phyloP scores from a whole-genome alignment of 2,797 vertebrate species.

The Lepilemur septentrionalis region DNA sequence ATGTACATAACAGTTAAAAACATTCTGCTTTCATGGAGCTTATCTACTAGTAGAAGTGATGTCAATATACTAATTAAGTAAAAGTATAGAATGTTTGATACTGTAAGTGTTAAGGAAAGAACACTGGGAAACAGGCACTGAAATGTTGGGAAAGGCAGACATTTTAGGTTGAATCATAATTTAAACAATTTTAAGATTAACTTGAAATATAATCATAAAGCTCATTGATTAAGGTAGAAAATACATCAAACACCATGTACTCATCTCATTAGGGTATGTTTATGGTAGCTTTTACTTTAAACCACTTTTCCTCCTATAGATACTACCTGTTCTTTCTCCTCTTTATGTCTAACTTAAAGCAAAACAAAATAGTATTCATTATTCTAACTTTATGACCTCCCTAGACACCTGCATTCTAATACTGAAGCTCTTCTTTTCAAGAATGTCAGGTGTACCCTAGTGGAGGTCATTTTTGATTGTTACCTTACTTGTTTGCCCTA shows the following conservation, averaged over 20 bases:
- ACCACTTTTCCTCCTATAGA: background rate
- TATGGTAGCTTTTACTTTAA: background rate
- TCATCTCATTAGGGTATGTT: background rate
- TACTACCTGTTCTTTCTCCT: background rate
- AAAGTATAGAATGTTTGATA: background rate
- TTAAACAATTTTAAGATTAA: background rate
- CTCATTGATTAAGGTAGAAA: background rate
- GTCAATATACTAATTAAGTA: background rate
- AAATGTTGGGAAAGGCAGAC: background rate
- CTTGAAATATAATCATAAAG: background rate
- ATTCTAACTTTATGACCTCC: background rate
- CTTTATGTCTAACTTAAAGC: background rate
- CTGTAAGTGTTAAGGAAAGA: background rate
- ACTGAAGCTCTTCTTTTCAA: background rate
- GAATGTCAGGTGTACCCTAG: rapidly evolving
- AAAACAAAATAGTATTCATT: background rate
- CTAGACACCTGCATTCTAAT: background rate
- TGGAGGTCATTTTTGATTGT: background rate
- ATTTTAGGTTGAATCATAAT: background rate
- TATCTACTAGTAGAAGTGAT: background rate
- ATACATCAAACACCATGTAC: background rate
- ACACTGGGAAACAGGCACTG: background rate
- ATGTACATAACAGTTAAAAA: background rate
- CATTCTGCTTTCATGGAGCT: background rate
- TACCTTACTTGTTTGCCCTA: background rate